Evolutionary conservation across 2,888 invertebrate genomes (phyloP).

Genomic region (Mimachlamys varia): DNA sequence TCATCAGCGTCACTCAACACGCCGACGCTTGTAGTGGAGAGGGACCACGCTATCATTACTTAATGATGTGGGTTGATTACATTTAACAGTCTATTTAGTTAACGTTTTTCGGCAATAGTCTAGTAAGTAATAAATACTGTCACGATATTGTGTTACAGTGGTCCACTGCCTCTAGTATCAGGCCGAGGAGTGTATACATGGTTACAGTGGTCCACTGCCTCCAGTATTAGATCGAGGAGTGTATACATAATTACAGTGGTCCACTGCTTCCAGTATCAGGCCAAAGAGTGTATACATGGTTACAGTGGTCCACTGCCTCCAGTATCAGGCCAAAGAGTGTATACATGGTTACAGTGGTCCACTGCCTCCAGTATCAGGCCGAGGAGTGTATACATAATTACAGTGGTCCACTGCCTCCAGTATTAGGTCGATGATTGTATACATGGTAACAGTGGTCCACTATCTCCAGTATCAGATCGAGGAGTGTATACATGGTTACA

Average conservation of each 20-base stretch:
- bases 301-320: background rate
- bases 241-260: background rate
- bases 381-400: background rate
- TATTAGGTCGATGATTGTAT: background rate
- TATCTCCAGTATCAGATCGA: background rate
- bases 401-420: background rate
- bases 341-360: background rate
- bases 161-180: background rate
- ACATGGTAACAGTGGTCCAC: background rate
- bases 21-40: background rate
- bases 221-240: background rate
- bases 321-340: background rate
- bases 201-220: background rate
- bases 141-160: background rate
- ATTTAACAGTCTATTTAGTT: background rate
- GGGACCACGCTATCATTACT: background rate
- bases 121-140: background rate
- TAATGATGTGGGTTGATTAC: background rate
- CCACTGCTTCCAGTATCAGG: background rate
- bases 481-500: background rate
- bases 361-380: background rate
- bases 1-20: background rate
- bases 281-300: background rate
- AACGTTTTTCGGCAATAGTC: background rate
- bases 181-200: no score